Evolutionary conservation across 2,797 vertebrate genomes (phyloP).

Genomic region (Hoplostethus atlanticus): DNA sequence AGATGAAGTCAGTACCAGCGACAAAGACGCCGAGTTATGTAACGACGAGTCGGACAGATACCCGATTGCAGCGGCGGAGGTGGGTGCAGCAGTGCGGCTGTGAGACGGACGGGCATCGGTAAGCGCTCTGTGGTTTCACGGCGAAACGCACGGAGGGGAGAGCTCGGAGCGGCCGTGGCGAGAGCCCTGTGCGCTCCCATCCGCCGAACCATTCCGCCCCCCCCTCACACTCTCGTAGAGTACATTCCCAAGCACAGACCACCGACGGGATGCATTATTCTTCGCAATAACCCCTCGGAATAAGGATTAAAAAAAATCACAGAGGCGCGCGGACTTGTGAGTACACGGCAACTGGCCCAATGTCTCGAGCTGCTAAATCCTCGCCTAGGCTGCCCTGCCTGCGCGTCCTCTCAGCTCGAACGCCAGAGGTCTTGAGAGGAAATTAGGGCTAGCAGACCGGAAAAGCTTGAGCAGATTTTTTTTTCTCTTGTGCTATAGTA

Average conservation of each 20-base stretch:
- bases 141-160: conserved; percentile 40
- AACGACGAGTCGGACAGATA: conserved; percentile 43
- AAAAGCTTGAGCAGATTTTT: conserved; percentile 81
- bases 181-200: conserved; percentile 59
- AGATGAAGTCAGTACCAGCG: conserved; percentile 8
- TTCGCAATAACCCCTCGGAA: conserved; percentile 1
- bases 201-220: conserved; percentile 50
- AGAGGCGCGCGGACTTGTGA: conserved; percentile 18
- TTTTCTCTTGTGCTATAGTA: conserved; percentile 38
- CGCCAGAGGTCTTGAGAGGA: conserved; percentile 75
- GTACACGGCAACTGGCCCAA: neutral
- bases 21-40: conserved; percentile 57
- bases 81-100: conserved; percentile 34
- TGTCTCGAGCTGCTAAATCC: conserved; percentile 2
- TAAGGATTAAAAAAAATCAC: neutral
- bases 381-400: conserved; percentile 13
- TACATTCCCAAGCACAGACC: conserved; percentile 14
- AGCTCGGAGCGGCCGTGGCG: conserved; percentile 50
- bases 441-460: conserved; percentile 85
- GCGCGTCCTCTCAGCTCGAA: conserved; percentile 40
- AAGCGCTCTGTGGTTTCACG: conserved; percentile 25
- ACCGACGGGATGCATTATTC: conserved; percentile 20
- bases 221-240: conserved; percentile 30
- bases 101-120: conserved; percentile 31
- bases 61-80: conserved; percentile 23